Evolutionary conservation across 2,113 vertebrate genomes (phyloP).

Genomic region (Oceanites oceanicus): DNA sequence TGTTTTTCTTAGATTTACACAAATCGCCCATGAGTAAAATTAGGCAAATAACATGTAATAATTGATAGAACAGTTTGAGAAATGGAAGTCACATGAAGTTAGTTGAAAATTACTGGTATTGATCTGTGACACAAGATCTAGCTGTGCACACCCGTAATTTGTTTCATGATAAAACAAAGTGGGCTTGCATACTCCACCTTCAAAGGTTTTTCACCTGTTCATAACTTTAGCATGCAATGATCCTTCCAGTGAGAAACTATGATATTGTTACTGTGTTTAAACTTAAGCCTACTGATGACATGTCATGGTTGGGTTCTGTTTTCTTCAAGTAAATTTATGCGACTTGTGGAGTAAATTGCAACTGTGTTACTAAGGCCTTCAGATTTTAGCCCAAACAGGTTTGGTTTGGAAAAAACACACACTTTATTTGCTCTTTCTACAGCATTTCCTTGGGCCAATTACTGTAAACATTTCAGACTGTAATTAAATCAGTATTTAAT

Average conservation of each 20-base stretch:
- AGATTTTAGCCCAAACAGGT: background rate
- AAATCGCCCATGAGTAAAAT: background rate
- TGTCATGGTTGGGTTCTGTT: background rate
- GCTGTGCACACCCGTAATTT: background rate
- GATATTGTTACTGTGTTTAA: background rate
- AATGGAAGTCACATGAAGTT: background rate
- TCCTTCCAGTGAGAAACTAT: background rate
- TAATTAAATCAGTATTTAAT: background rate
- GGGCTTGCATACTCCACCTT: background rate
- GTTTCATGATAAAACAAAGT: background rate
- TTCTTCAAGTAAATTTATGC: background rate
- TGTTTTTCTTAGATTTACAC: background rate
- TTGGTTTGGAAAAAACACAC: background rate
- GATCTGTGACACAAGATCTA: background rate
- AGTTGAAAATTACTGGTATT: background rate
- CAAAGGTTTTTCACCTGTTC: background rate
- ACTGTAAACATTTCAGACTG: background rate
- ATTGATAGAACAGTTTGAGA: background rate
- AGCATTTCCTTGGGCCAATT: background rate
- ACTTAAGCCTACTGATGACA: background rate
- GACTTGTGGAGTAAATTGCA: background rate
- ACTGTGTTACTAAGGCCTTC: background rate
- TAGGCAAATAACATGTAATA: background rate
- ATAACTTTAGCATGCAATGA: background rate
- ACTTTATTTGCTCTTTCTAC: slow-evolving; percentile 18